phyloP scores from a whole-genome alignment of 2,113 vertebrate species.

The Lethenteron reissneri region DNA sequence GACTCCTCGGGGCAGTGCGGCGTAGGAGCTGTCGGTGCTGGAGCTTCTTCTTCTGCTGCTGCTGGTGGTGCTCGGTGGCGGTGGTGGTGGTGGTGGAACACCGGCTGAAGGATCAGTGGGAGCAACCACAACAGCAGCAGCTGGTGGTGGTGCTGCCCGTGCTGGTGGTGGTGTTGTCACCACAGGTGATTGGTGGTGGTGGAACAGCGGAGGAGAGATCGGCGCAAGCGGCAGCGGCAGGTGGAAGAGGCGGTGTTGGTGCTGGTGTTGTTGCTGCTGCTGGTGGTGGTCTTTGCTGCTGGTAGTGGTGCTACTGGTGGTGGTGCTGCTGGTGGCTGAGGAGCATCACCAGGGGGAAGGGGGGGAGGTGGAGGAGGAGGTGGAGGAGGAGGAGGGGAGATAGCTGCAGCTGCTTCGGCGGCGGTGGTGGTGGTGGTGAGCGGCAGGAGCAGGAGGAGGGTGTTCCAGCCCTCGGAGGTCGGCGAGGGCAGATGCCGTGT shows the following conservation, averaged over 20 bases:
- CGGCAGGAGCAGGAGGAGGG: background rate
- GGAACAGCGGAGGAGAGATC: too few species aligned
- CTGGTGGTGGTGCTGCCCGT: background rate
- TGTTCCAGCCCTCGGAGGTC: background rate
- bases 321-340: constrained; percentile 3
- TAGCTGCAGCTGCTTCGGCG: background rate
- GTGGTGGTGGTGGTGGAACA: background rate
- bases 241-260: background rate
- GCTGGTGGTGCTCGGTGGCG: background rate
- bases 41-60: background rate
- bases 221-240: too few species aligned
- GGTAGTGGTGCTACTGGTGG: background rate
- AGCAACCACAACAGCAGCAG: background rate
- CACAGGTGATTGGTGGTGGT: too few species aligned
- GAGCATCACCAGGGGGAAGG: background rate
- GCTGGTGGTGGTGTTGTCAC: too few species aligned
- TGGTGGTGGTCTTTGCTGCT: background rate
- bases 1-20: background rate
- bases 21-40: background rate
- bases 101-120: background rate
- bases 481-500: constrained; percentile 5
- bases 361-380: background rate
- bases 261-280: background rate
- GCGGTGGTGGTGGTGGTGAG: background rate
- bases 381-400: background rate